Conservation (phyloP, 2,113 vertebrate species). For the Herpailurus yagouaroundi region DNA sequence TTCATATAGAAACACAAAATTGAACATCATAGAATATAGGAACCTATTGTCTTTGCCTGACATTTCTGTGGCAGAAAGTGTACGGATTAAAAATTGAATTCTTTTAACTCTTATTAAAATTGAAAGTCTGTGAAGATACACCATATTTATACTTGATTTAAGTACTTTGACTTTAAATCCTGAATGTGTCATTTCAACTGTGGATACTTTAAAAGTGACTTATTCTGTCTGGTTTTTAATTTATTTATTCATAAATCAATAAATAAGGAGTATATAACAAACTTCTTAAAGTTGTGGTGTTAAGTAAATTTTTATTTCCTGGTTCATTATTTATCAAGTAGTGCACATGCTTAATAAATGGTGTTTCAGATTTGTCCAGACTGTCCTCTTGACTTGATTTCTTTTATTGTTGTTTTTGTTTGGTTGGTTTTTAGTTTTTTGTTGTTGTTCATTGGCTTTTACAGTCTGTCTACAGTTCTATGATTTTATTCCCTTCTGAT, state of each 20-base stretch:
- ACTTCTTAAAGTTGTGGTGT: background rate
- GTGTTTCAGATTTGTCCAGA: background rate
- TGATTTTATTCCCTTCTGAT: slow-evolving; percentile 28
- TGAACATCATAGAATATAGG: background rate
- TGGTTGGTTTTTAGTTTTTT: background rate
- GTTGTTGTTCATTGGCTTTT: background rate
- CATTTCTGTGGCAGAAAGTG: background rate
- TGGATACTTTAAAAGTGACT: background rate
- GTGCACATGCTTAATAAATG: background rate
- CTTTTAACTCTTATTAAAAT: background rate
- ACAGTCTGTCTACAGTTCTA: background rate
- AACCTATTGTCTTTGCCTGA: background rate
- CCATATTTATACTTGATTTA: background rate
- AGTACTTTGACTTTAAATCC: background rate
- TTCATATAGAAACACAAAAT: background rate
- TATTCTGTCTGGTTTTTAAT: background rate
- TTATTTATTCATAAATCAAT: background rate
- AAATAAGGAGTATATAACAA: background rate
- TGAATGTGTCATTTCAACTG: background rate
- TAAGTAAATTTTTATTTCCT: background rate
- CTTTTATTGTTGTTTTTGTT: background rate
- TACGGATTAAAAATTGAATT: background rate
- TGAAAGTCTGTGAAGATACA: background rate
- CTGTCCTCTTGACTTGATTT: background rate
- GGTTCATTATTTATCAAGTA: background rate